A percentile compares a stretch with the other conserved stretches of the same genome.
phyloP scores from a whole-genome alignment of 2,113 vertebrate species.

The Mesoclemmys tuberculata region DNA sequence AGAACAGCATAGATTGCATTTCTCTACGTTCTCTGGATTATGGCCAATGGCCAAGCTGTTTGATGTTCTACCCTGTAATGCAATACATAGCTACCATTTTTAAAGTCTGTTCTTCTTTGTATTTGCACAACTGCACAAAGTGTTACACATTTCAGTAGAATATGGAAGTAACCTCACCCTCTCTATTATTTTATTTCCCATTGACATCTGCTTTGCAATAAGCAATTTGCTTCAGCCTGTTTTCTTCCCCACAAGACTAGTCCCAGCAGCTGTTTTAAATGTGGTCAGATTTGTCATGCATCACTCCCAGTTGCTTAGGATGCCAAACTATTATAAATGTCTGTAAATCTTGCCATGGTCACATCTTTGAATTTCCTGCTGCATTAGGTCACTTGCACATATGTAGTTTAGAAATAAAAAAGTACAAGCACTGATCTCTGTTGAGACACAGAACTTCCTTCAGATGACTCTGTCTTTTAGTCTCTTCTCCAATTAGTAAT shows the following conservation, averaged over 20 bases:
- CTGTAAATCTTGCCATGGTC: not conserved
- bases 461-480: slow-evolving; percentile 30
- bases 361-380: not conserved
- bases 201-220: not conserved
- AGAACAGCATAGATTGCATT: not conserved
- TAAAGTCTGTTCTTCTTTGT: not conserved
- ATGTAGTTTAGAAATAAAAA: slow-evolving; percentile 5
- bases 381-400: not conserved
- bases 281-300: not conserved
- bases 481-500: slow-evolving; percentile 26
- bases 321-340: not conserved
- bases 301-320: not conserved
- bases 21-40: not conserved
- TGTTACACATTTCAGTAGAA: not conserved
- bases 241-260: not conserved
- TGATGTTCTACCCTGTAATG: not conserved
- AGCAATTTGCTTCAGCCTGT: not conserved
- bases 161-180: not conserved
- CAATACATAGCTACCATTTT: not conserved
- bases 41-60: not conserved
- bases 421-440: not conserved
- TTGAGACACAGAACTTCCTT: slow-evolving; percentile 36
- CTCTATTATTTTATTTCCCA: not conserved
- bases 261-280: not conserved
- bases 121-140: not conserved